A percentile compares a stretch with the other conserved stretches of the same genome.
Evolutionary conservation across 2,888 invertebrate genomes (phyloP).

Genomic region (Ophonus ardosiacus): DNA sequence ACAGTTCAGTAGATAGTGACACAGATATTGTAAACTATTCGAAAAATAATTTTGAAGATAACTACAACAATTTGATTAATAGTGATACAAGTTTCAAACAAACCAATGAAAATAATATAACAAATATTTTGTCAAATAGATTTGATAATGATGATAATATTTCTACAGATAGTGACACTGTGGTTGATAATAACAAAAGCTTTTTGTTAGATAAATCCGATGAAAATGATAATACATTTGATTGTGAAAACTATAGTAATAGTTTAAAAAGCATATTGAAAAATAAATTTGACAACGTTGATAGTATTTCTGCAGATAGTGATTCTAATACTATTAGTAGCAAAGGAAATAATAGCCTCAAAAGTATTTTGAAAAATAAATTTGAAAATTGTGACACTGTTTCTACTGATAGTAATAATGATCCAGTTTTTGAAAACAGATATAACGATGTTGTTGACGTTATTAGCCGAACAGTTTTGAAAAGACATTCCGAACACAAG

Average conservation of each 20-base stretch:
- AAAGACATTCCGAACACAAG: slow-evolving; percentile 68
- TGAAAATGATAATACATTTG: not conserved
- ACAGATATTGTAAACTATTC: too few species aligned
- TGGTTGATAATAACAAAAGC: too few species aligned
- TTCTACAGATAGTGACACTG: too few species aligned
- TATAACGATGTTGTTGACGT: too few species aligned
- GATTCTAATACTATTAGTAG: slow-evolving; percentile 73
- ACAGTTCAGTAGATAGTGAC: too few species aligned
- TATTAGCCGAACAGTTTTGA: slow-evolving; percentile 70
- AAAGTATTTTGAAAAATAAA: not conserved
- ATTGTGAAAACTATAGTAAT: not conserved
- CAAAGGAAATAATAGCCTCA: slow-evolving; percentile 41
- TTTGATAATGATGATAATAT: too few species aligned
- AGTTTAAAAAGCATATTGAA: not conserved
- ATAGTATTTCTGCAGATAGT: slow-evolving; percentile 66
- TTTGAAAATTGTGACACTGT: not conserved
- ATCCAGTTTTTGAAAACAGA: slow-evolving; percentile 66
- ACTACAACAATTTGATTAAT: too few species aligned
- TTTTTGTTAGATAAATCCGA: too few species aligned
- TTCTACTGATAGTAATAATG: slow-evolving; percentile 70
- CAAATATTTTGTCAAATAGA: too few species aligned
- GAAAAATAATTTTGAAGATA: too few species aligned
- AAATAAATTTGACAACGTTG: not conserved
- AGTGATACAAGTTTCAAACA: too few species aligned
- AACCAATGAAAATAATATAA: too few species aligned